phyloP scores from a whole-genome alignment of 2,888 invertebrate genomes.

The Pyrgus malvae region DNA sequence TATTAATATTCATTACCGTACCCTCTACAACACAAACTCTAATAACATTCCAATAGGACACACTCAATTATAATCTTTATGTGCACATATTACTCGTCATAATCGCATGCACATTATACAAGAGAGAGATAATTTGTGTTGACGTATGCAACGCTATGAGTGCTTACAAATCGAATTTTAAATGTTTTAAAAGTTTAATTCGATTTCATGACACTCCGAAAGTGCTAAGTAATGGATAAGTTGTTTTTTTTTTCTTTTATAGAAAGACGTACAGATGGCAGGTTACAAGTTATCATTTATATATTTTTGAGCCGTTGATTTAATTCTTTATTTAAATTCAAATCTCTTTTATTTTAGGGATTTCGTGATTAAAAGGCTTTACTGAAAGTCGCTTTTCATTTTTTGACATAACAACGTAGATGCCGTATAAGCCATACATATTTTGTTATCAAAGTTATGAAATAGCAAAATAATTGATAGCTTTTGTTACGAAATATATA shows the following conservation, averaged over 20 bases:
- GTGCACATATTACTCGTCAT: slow-evolving; percentile 9
- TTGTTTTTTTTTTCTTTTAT: background rate
- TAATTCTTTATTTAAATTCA: no score
- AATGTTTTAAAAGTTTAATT: slow-evolving; percentile 30
- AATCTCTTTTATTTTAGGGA: no score
- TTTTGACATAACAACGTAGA: no score
- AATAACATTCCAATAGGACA: slow-evolving; percentile 13
- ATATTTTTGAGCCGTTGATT: background rate
- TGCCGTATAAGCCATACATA: no score
- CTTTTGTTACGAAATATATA: no score
- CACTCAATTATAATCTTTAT: slow-evolving; percentile 23
- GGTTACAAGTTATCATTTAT: slow-evolving; percentile 4
- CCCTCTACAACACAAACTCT: slow-evolving; percentile 14
- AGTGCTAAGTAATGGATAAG: background rate
- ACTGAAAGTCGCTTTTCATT: no score
- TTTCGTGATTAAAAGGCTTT: no score
- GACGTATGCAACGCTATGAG: slow-evolving; percentile 14
- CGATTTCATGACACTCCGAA: slow-evolving; percentile 25
- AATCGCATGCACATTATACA: slow-evolving; percentile 3
- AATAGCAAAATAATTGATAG: no score
- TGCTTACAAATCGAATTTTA: slow-evolving; percentile 30
- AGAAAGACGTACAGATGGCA: background rate
- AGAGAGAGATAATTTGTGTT: slow-evolving; percentile 15
- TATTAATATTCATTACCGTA: slow-evolving; percentile 30
- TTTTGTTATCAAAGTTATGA: no score